Percentiles rank a stretch among this genome's conserved stretches.
Conservation (phyloP, 2,797 vertebrate species). For the Chiloscyllium punctatum region DNA sequence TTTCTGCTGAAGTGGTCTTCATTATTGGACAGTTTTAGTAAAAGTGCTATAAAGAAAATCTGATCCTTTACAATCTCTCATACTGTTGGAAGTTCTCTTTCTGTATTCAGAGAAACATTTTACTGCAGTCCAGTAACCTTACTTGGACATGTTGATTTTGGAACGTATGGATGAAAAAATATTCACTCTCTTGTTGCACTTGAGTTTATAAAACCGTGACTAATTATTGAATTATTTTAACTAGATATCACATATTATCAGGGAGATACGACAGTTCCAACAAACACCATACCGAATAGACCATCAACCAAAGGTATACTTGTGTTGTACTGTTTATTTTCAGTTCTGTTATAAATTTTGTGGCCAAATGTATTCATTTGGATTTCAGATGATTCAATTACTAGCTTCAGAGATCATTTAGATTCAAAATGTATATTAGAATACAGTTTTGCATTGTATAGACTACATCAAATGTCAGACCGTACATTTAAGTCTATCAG, state of each 20-base stretch:
- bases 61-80: background rate
- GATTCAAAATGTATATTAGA: background rate
- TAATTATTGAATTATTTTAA: slow-evolving; percentile 40
- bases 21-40: background rate
- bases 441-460: background rate
- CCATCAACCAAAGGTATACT: slow-evolving; percentile 81
- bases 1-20: background rate
- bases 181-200: background rate
- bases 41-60: background rate
- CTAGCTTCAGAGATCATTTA: background rate
- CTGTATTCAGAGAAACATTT: background rate
- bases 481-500: background rate
- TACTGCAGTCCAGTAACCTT: background rate
- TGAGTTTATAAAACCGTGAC: background rate
- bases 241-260: slow-evolving; percentile 93
- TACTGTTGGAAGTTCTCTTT: background rate
- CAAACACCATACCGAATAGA: slow-evolving; percentile 93
- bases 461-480: background rate
- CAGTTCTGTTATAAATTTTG: background rate
- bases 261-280: slow-evolving; percentile 94
- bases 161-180: background rate
- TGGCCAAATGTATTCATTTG: background rate
- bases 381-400: background rate
- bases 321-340: background rate
- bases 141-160: background rate